phyloP scores from a whole-genome alignment of 2,113 vertebrate species.

The Pelobates fuscus region DNA sequence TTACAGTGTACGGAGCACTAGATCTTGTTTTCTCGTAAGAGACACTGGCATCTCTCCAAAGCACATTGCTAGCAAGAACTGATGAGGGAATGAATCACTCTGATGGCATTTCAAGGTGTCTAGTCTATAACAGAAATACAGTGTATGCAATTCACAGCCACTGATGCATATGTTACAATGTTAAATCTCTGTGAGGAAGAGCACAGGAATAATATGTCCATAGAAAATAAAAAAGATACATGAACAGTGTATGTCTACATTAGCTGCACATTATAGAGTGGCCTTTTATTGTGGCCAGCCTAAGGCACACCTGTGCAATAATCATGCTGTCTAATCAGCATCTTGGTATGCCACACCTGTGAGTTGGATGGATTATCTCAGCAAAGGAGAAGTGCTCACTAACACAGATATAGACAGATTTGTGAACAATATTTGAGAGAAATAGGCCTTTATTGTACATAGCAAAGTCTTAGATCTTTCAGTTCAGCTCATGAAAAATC shows the following conservation, averaged over 20 bases:
- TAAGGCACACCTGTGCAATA: too few species aligned
- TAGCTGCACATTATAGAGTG: too few species aligned
- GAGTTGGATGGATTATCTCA: too few species aligned
- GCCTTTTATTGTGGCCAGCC: too few species aligned
- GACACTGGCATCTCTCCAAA: slow-evolving; percentile 43
- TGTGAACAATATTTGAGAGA: too few species aligned
- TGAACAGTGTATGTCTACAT: slow-evolving; percentile 20
- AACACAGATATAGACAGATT: too few species aligned
- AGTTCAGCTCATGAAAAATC: too few species aligned
- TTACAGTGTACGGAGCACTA: slow-evolving; percentile 30
- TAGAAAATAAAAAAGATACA: slow-evolving; percentile 19
- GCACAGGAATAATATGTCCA: slow-evolving; percentile 36
- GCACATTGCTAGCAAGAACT: slow-evolving; percentile 25
- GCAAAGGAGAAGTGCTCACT: too few species aligned
- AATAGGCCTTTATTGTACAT: too few species aligned
- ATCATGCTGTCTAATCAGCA: too few species aligned
- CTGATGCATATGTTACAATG: not conserved
- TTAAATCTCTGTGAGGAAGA: slow-evolving; percentile 18
- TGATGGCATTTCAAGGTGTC: slow-evolving; percentile 48
- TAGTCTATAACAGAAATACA: slow-evolving; percentile 7
- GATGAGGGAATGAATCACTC: slow-evolving; percentile 48
- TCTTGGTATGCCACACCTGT: too few species aligned
- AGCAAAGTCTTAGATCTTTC: too few species aligned
- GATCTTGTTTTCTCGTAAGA: slow-evolving; percentile 46
- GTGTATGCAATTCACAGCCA: not conserved